Conservation (phyloP, 2,888 invertebrate genomes). For the Campoplex capitator region DNA sequence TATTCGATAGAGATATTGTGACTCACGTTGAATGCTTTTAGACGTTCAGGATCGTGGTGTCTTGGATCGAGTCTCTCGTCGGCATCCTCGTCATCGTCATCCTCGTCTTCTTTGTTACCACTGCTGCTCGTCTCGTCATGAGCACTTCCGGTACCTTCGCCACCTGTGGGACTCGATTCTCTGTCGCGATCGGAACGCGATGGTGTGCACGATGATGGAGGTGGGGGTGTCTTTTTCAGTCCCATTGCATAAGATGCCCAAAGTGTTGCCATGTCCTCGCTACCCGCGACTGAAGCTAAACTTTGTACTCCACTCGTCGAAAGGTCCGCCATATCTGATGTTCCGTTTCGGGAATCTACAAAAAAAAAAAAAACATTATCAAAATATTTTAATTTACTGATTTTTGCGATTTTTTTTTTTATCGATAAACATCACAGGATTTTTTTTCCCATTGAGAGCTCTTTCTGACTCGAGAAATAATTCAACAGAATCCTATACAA, state of each 20-base stretch:
- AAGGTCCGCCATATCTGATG: constrained; percentile 81
- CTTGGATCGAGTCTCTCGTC: constrained; percentile 96
- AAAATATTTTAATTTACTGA: too few species aligned
- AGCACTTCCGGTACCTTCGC: constrained; percentile 88
- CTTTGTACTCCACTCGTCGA: constrained; percentile 84
- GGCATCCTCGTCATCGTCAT: constrained; percentile 95
- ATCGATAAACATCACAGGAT: background rate
- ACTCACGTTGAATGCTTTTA: constrained; percentile 98
- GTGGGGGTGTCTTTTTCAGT: constrained; percentile 86
- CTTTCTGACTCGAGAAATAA: background rate
- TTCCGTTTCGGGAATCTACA: constrained; percentile 83
- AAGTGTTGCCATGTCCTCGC: constrained; percentile 92
- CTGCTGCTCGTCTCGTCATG: constrained; percentile 96
- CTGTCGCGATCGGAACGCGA: constrained; percentile 83
- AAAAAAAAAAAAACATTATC: constrained; percentile 38
- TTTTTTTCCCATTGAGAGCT: background rate
- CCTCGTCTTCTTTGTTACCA: constrained; percentile 94
- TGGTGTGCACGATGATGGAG: constrained; percentile 81
- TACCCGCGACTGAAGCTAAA: constrained; percentile 85
- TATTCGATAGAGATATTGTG: background rate
- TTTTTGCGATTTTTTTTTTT: too few species aligned
- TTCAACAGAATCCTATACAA: background rate
- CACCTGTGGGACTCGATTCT: constrained; percentile 89
- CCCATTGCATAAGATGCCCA: constrained; percentile 95
- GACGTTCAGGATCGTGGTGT: constrained; percentile 95